These are phyloP conservation scores for Desoria tigrina DNA, from an alignment of 2,888 invertebrate species.

Conservation along the genomic window DNA sequence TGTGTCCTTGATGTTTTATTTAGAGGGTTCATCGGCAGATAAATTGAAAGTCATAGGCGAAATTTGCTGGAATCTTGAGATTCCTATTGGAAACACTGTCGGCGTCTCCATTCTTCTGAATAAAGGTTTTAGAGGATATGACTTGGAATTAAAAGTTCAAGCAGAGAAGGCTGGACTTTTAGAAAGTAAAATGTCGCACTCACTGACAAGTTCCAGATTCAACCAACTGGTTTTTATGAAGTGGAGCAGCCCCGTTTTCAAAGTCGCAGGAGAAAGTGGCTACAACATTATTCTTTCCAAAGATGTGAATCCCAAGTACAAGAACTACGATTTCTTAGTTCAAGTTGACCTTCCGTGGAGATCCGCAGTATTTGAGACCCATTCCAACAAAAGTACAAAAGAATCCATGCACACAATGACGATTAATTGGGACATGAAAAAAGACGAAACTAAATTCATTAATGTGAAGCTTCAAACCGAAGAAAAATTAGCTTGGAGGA, in stretches of 20 bases:
- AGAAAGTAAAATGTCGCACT: constrained; percentile 37
- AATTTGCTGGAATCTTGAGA: constrained; percentile 54
- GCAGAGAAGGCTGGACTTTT: constrained; percentile 40
- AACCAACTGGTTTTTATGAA: constrained; percentile 32
- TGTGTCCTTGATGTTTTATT: constrained; percentile 51
- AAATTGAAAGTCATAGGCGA: constrained; percentile 46
- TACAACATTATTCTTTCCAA: constrained; percentile 49
- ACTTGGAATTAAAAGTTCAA: constrained; percentile 22
- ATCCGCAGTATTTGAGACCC: constrained; percentile 48
- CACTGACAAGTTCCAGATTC: constrained; percentile 31
- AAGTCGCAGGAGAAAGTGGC: constrained; percentile 43
- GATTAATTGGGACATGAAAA: constrained; percentile 54
- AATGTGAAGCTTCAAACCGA: constrained; percentile 41
- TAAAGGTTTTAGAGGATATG: constrained; percentile 24
- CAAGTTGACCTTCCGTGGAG: constrained; percentile 53
- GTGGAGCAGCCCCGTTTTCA: constrained; percentile 42
- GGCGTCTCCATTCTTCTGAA: constrained; percentile 44
- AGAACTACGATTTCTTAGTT: constrained; percentile 41
- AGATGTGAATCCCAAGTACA: constrained; percentile 28
- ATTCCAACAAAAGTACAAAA: constrained; percentile 18
- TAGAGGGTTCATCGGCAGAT: constrained; percentile 37
- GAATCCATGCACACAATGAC: constrained; percentile 25
- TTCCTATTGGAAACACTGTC: constrained; percentile 44
- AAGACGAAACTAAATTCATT: constrained; percentile 51
- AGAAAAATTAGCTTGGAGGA: constrained; percentile 43